These are phyloP conservation scores for Ondatra zibethicus DNA, from an alignment of 2,113 vertebrate species.

Conservation along the genomic window DNA sequence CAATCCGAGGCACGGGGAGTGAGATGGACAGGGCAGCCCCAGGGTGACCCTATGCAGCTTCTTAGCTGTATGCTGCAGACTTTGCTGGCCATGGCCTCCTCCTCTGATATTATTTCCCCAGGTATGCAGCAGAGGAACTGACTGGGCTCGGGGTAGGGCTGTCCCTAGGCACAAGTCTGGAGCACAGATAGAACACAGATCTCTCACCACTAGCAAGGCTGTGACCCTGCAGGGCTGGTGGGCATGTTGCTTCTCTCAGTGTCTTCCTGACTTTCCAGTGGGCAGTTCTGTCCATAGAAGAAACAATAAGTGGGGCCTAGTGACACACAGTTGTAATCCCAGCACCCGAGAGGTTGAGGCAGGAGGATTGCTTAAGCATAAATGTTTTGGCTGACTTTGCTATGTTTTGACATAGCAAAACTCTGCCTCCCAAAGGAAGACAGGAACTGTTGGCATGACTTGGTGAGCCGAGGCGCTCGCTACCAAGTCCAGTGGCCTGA, in stretches of 20 bases:
- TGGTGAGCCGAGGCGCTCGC: background rate
- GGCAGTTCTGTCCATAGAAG: background rate
- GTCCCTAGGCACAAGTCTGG: background rate
- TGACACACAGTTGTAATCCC: background rate
- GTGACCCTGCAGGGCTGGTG: rapidly evolving
- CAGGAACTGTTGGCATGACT: background rate
- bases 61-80: rapidly evolving
- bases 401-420: too few species aligned
- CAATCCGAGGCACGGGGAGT: background rate
- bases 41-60: background rate
- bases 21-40: background rate
- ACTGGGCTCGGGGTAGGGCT: background rate
- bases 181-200: background rate
- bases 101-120: background rate
- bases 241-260: background rate
- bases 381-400: background rate
- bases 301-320: background rate
- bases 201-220: background rate
- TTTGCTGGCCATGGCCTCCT: background rate
- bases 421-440: background rate
- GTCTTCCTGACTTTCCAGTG: background rate
- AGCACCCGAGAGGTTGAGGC: background rate
- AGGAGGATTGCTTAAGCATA: background rate
- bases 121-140: background rate
- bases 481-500: background rate